A percentile compares a stretch with the other conserved stretches of the same genome.
These are phyloP conservation scores for Ptychoptera albimana DNA, from an alignment of 2,888 invertebrate species.

Conservation along the genomic window DNA sequence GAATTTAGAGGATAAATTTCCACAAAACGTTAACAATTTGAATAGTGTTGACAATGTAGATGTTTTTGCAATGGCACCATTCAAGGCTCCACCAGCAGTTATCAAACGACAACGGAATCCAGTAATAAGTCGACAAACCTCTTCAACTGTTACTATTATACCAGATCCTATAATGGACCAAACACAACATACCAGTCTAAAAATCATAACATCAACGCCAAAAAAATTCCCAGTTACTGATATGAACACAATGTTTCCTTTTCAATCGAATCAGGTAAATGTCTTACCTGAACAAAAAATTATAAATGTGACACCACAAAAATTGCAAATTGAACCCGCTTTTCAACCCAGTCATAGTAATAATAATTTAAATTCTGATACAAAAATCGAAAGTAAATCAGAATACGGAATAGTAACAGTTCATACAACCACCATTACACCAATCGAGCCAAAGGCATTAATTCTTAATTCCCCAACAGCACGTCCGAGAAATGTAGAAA, in stretches of 20 bases:
- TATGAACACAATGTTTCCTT: slow-evolving; percentile 1
- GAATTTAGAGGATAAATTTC: slow-evolving; percentile 10
- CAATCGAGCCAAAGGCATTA: not conserved
- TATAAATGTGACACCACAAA: slow-evolving; percentile 17
- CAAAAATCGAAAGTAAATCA: slow-evolving; percentile 17
- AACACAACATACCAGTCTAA: not conserved
- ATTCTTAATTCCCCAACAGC: not conserved
- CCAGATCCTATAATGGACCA: not conserved
- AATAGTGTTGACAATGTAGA: slow-evolving; percentile 32
- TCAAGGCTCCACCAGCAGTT: slow-evolving; percentile 28
- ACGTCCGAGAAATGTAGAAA: slow-evolving; percentile 4
- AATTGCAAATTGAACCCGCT: slow-evolving; percentile 29
- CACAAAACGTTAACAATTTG: slow-evolving; percentile 23
- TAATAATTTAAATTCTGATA: no score
- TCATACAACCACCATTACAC: slow-evolving; percentile 7
- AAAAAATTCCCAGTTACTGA: slow-evolving; percentile 10
- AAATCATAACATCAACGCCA: slow-evolving; percentile 23
- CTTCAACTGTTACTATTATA: not conserved
- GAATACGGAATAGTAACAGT: slow-evolving; percentile 21
- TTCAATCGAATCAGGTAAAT: slow-evolving; percentile 8
- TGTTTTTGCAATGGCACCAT: slow-evolving; percentile 56
- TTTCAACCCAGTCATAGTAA: slow-evolving; percentile 17
- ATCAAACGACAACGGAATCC: not conserved
- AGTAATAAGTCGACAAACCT: not conserved
- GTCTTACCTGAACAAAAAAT: slow-evolving; percentile 7